A percentile compares a stretch with the other conserved stretches of the same genome.
phyloP scores from a whole-genome alignment of 1,140 invertebrate genomes.

The Lutraria rhynchaena region DNA sequence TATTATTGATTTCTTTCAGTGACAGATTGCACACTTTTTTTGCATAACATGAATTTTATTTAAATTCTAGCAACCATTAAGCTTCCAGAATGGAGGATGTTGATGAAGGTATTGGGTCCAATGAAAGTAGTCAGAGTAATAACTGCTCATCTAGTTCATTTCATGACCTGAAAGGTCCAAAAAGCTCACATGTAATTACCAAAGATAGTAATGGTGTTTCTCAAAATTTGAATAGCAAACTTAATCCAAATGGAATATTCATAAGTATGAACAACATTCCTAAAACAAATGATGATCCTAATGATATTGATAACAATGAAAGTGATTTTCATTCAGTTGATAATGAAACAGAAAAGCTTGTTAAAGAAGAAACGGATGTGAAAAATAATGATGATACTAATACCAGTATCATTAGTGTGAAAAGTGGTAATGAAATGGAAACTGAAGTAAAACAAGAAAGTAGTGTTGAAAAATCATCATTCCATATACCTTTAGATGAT shows the following conservation, averaged over 20 bases:
- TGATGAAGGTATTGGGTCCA: conserved; percentile 53
- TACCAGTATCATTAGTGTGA: no score
- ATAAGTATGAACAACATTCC: background rate
- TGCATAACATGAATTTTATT: no score
- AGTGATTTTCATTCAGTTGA: background rate
- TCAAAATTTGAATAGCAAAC: background rate
- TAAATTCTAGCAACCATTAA: no score
- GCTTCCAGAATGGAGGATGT: conserved; percentile 29
- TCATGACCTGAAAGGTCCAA: conserved; percentile 31
- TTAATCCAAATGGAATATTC: background rate
- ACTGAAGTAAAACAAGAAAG: background rate
- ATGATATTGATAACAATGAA: background rate
- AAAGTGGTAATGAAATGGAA: background rate
- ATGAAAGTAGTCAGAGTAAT: conserved; percentile 43
- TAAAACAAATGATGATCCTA: no score
- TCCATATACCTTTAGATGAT: conserved; percentile 33
- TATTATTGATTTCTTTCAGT: no score
- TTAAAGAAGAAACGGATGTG: background rate
- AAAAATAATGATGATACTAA: background rate
- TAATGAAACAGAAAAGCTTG: background rate
- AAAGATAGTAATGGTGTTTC: conserved; percentile 7
- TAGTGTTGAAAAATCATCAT: conserved; percentile 7
- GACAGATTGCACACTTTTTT: no score
- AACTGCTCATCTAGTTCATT: background rate
- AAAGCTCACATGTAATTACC: conserved; percentile 9